Conservation (phyloP, 2,888 invertebrate genomes). For the Plagodis pulveraria region DNA sequence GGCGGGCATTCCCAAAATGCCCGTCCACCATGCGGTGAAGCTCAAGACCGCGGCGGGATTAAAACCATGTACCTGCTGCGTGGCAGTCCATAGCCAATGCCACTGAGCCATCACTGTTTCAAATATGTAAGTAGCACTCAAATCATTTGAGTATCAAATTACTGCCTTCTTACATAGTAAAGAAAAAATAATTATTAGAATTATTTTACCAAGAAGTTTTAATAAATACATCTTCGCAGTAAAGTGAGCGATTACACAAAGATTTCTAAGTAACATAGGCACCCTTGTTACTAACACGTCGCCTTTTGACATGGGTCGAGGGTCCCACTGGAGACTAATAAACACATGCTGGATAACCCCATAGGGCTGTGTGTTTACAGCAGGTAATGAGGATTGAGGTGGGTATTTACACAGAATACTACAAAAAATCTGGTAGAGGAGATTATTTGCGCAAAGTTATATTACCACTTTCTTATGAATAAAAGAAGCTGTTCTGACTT, state of each 20-base stretch:
- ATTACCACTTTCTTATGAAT: no score
- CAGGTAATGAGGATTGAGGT: conserved; percentile 16
- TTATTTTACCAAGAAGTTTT: background rate
- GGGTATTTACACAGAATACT: background rate
- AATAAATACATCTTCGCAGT: conserved; percentile 3
- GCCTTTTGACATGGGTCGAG: conserved; percentile 55
- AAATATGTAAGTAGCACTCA: no score
- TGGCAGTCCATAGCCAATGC: no score
- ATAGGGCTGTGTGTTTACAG: conserved; percentile 14
- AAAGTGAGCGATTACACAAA: conserved; percentile 31
- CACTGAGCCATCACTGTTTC: no score
- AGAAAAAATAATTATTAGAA: background rate
- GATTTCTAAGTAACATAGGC: conserved; percentile 32
- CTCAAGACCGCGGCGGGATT: no score
- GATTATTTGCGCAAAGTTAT: no score
- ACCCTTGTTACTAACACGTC: conserved; percentile 52
- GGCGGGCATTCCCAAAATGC: no score
- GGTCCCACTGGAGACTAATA: conserved; percentile 44
- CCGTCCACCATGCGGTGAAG: no score
- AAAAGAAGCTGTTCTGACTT: no score
- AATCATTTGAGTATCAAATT: background rate
- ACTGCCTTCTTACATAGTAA: background rate
- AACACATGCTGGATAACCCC: conserved; percentile 31
- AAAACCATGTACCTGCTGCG: no score
- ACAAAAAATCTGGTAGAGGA: no score